A percentile compares a stretch with the other conserved stretches of the same genome.
Conservation (phyloP, 2,888 invertebrate species). For the Pseudococcus jackbeardsleyi region DNA sequence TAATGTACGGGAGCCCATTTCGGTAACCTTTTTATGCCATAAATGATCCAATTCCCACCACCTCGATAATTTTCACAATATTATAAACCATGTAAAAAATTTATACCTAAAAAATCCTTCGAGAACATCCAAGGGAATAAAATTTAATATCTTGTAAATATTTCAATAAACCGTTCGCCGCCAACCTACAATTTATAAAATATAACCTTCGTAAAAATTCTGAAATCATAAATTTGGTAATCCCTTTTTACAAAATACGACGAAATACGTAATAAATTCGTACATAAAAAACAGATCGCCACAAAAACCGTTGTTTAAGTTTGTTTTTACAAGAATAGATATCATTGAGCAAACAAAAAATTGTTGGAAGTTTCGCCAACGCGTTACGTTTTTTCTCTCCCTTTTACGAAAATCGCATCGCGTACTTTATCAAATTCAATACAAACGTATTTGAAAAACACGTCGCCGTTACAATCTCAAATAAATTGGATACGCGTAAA, state of each 20-base stretch:
- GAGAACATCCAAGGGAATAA: not conserved
- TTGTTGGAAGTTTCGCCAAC: not conserved
- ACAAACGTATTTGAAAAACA: not conserved
- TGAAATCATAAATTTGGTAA: not conserved
- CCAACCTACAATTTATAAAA: not conserved
- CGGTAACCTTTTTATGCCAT: no score
- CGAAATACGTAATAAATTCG: not conserved
- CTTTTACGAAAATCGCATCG: no score
- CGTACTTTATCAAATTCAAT: not conserved
- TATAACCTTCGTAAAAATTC: not conserved
- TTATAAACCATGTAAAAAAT: not conserved
- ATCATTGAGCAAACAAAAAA: not conserved
- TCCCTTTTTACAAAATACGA: not conserved
- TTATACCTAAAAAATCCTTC: not conserved
- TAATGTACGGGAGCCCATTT: no score
- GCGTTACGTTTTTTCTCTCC: no score
- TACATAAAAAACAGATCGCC: not conserved
- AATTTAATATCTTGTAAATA: conserved; percentile 11
- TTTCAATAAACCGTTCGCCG: not conserved
- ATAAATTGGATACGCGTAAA: not conserved
- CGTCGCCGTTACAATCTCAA: not conserved
- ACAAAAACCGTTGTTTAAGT: not conserved
- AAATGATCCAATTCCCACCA: no score
- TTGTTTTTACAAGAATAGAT: not conserved
- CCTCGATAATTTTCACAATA: no score